Conservation (phyloP, 2,888 invertebrate genomes). For the Ditula angustiorana region DNA sequence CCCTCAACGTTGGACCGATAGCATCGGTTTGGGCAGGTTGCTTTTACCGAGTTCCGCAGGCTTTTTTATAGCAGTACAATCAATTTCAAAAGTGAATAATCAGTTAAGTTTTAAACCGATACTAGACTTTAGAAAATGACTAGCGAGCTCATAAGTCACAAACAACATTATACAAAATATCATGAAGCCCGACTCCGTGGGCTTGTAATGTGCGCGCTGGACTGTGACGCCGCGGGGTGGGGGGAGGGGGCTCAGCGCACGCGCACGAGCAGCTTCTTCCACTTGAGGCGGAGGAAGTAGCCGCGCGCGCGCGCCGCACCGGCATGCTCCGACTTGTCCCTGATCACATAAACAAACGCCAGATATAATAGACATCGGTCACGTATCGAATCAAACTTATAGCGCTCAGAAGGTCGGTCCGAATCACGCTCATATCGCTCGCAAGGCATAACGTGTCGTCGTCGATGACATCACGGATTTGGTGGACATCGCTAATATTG, state of each 20-base stretch:
- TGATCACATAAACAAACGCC: slow-evolving; percentile 37
- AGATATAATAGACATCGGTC: background rate
- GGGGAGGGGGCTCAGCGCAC: slow-evolving; percentile 8
- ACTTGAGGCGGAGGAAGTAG: slow-evolving; percentile 53
- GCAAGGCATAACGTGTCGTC: no score
- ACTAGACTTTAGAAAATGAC: background rate
- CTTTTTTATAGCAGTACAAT: background rate
- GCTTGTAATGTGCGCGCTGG: background rate
- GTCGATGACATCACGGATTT: no score
- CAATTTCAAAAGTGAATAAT: background rate
- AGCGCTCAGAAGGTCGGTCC: no score
- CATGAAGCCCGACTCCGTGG: background rate
- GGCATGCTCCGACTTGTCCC: slow-evolving; percentile 50
- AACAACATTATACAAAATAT: background rate
- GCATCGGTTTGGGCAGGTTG: no score
- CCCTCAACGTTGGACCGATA: no score
- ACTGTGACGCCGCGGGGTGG: background rate
- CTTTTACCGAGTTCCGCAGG: background rate
- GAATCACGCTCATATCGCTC: no score
- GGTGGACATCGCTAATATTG: no score
- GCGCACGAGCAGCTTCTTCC: slow-evolving; percentile 62
- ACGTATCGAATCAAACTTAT: no score
- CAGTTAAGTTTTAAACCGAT: background rate
- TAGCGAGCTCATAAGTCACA: background rate
- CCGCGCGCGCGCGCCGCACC: slow-evolving; percentile 42